phyloP scores from a whole-genome alignment of 2,888 invertebrate genomes.

The Caenorhabditis sp. region DNA sequence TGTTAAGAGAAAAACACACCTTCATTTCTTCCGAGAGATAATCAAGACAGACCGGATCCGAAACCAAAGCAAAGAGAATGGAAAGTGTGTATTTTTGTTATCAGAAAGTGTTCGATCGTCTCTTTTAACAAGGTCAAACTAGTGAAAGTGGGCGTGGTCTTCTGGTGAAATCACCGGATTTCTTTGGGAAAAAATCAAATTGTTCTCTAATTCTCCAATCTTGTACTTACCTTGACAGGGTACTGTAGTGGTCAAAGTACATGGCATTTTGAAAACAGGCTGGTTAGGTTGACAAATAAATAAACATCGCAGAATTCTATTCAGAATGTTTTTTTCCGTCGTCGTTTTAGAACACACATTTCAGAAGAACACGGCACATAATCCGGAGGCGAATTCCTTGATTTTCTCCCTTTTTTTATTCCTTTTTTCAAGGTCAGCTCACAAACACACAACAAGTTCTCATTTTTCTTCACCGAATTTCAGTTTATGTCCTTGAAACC shows the following conservation, averaged over 20 bases:
- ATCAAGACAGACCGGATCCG: constrained; percentile 18
- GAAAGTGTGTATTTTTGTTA: constrained; percentile 32
- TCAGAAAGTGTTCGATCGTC: constrained; percentile 47
- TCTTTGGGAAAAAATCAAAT: neutral
- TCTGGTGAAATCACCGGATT: constrained; percentile 37
- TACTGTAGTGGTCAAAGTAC: constrained; percentile 33
- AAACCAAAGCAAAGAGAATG: constrained; percentile 10
- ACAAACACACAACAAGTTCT: constrained; percentile 28
- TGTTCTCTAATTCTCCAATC: constrained; percentile 5
- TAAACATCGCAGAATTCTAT: constrained; percentile 8
- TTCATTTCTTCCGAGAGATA: constrained; percentile 20
- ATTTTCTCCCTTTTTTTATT: neutral
- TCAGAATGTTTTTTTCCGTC: neutral
- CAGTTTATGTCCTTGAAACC: constrained; percentile 3
- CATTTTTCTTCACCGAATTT: constrained; percentile 32
- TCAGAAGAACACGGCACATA: constrained; percentile 35
- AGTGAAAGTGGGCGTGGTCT: constrained; percentile 58
- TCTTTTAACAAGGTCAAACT: constrained; percentile 57
- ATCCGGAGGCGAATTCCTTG: constrained; percentile 6
- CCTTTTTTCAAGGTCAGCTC: constrained; percentile 22
- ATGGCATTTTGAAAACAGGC: constrained; percentile 11
- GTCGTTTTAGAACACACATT: constrained; percentile 13
- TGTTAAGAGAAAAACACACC: constrained; percentile 15
- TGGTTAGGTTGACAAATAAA: constrained; percentile 19
- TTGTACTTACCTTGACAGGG: neutral